Conservation (phyloP, 2,797 vertebrate genomes). For the Galagoides demidoff region DNA sequence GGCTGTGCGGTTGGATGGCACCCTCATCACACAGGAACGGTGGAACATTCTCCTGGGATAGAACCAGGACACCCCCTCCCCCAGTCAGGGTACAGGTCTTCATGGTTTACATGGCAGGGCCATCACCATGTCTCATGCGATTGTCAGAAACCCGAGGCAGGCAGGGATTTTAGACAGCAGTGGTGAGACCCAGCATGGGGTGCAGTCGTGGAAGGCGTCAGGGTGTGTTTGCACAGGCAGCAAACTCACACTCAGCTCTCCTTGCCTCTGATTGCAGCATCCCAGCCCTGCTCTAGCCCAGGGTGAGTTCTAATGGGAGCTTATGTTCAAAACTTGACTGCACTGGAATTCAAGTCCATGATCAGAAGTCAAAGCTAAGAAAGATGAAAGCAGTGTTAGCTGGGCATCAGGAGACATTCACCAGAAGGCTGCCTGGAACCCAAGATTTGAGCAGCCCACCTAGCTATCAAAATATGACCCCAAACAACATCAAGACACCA, state of each 20-base stretch:
- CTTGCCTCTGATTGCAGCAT: background rate
- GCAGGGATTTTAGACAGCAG: background rate
- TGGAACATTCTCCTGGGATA: background rate
- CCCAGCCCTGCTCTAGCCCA: background rate
- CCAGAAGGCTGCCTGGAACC: background rate
- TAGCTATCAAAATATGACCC: background rate
- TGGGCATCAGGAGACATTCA: background rate
- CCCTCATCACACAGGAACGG: background rate
- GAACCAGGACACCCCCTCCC: background rate
- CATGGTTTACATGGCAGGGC: background rate
- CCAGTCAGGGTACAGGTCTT: background rate
- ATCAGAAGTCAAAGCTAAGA: background rate
- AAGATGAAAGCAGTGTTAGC: background rate
- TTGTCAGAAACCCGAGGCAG: background rate
- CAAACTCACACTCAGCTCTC: background rate
- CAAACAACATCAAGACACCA: background rate
- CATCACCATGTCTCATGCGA: background rate
- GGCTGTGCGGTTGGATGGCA: background rate
- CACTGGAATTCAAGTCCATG: background rate
- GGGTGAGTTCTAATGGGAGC: background rate
- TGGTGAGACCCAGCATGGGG: background rate
- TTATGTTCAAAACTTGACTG: background rate
- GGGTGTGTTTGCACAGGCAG: background rate
- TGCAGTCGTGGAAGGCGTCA: background rate
- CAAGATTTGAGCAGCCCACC: background rate